Conservation (phyloP, 2,113 vertebrate genomes). For the Trematomus loennbergii region DNA sequence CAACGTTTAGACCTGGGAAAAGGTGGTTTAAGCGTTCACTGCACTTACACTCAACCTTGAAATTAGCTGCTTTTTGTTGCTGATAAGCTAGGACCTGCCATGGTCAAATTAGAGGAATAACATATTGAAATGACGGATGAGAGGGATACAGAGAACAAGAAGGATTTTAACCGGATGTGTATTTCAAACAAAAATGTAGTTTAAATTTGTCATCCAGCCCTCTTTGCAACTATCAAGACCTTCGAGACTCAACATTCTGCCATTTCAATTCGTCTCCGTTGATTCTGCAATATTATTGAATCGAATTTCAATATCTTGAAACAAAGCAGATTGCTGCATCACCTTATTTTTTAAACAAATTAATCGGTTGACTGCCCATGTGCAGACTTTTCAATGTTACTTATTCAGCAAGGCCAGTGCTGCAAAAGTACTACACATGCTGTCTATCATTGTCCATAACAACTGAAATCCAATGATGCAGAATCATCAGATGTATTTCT, state of each 20-base stretch:
- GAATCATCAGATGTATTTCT: too few species aligned
- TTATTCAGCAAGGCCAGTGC: not conserved
- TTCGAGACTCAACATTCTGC: not conserved
- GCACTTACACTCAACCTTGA: conserved; percentile 49
- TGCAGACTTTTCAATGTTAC: not conserved
- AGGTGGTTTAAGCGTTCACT: conserved; percentile 28
- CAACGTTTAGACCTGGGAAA: conserved; percentile 17
- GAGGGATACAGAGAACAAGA: conserved; percentile 9
- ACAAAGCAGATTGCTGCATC: not conserved
- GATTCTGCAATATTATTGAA: not conserved
- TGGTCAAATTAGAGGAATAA: conserved; percentile 12
- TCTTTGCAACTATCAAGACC: not conserved
- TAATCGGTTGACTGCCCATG: not conserved
- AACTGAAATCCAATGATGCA: too few species aligned
- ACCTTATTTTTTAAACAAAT: not conserved
- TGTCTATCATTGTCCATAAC: not conserved
- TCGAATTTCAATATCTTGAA: not conserved
- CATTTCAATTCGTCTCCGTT: not conserved
- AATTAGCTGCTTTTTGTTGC: conserved; percentile 40
- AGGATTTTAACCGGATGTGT: not conserved
- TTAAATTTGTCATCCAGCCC: not conserved
- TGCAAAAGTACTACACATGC: not conserved
- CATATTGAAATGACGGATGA: conserved; percentile 24
- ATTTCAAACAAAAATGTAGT: too few species aligned
- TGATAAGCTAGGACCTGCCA: not conserved